Evolutionary conservation across 2,888 invertebrate species (phyloP), one percentile per base, ranked within the genome.

Genomic region (Eugnorisma glareosa): DNA sequence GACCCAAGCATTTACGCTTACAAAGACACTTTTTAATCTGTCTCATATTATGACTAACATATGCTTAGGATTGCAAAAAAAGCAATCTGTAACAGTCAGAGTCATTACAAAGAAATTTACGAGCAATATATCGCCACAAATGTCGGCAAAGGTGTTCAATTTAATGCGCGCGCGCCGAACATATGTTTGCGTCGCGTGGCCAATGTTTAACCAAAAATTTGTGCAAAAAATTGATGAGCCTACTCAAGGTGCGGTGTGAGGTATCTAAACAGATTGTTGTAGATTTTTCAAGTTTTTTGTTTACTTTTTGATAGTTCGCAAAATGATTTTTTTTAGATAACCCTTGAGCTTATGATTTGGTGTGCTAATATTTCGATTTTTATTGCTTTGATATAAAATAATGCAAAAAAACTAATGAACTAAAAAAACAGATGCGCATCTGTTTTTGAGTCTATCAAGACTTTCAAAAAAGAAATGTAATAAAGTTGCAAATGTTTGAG

Each of bases 61-160:
- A 67, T 71, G 79, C 28, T 61, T 57, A 31, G 3, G 3, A n/a
- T 6, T 37, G n/a, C 7, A 79, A 84, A 88, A 83, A 77, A 79
- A n/a, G 18, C 67, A 82, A 86, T 87, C 86, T 88, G 70, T 81
- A 84, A 81, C 82, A 86, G 72, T 75, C 74, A 69, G 79, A 74
- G 73, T 82, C 88, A 90, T 69, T 79, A 87, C 88, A 89, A 88
- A 88, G 86, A 86, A 81, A 82, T 77, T 86, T 83, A 84, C 81
- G 82, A 79, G 83, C 85, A 89, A 92, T 91, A 90, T 84, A 86
- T 89, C 84, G 90, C 91, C 84, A 91, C 95, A 94, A 95, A 95
- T 94, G 94, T 92, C 92, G 89, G 90, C 61, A 94, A 95, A 96
- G 96, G 96, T 96, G 96, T 93, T 92, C 90, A 66, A 87, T 84